Percentiles rank a stretch among this genome's conserved stretches.
phyloP scores from a whole-genome alignment of 1,140 invertebrate genomes.

The Apis mellifera region Amel_HAv3.1 CM009945.2:7744001-7744500 shows the following conservation, averaged over 20 bases:
- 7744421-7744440: constrained; percentile 67
- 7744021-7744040: constrained; percentile 63
- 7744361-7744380: background rate
- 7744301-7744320: constrained; percentile 77
- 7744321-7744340: constrained; percentile 76
- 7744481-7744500: constrained; percentile 66
- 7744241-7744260: too few relatives aligned
- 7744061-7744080: constrained; percentile 44
- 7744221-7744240: too few relatives aligned
- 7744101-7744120: constrained; percentile 75
- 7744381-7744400: too few relatives aligned
- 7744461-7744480: constrained; percentile 63
- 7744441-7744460: constrained; percentile 72
- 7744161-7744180: constrained; percentile 78
- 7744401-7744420: too few relatives aligned
- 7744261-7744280: constrained; percentile 71
- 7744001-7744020: constrained; percentile 67
- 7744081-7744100: constrained; percentile 67
- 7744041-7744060: constrained; percentile 75
- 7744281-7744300: constrained; percentile 65
- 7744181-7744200: constrained; percentile 74
- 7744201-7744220: constrained; percentile 50
- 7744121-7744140: constrained; percentile 66
- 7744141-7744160: constrained; percentile 63
- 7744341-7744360: constrained; percentile 72